These are phyloP conservation scores for Liasis olivaceus DNA, from an alignment of 2,797 vertebrate species.

Conservation along the genomic window DNA sequence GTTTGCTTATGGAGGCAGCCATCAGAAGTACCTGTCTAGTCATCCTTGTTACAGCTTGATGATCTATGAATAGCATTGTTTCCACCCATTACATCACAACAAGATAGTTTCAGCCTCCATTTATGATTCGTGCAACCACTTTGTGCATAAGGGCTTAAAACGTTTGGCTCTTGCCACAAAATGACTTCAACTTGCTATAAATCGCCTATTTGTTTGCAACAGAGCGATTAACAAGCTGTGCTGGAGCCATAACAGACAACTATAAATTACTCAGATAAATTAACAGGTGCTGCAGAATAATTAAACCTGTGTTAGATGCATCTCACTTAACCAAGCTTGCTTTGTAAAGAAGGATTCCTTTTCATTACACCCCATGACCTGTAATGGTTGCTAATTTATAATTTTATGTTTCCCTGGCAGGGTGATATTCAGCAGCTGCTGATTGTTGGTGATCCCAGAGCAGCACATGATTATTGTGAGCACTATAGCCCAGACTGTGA, in stretches of 20 bases:
- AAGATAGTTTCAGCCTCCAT: not conserved
- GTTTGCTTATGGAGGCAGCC: not conserved
- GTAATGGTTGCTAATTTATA: constrained; percentile 39
- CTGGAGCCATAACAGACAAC: not conserved
- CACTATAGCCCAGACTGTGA: constrained; percentile 97
- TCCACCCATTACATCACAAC: not conserved
- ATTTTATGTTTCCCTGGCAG: constrained; percentile 75
- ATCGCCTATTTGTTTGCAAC: constrained; percentile 28
- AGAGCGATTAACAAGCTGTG: constrained; percentile 14
- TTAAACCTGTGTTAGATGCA: constrained; percentile 2
- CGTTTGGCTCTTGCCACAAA: constrained; percentile 8
- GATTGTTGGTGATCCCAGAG: constrained; percentile 89
- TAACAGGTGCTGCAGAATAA: constrained; percentile 30
- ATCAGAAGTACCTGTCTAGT: not conserved
- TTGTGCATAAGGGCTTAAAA: not conserved
- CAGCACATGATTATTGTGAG: constrained; percentile 96
- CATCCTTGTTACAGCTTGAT: not conserved
- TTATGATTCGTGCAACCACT: not conserved
- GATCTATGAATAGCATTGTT: not conserved
- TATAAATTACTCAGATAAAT: constrained; percentile 33
- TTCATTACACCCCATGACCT: constrained; percentile 30
- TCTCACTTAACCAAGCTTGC: constrained; percentile 26
- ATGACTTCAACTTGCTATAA: constrained; percentile 2
- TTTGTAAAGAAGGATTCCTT: constrained; percentile 35
- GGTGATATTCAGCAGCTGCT: constrained; percentile 97